Evolutionary conservation across 2,888 invertebrate species (phyloP).

Genomic region (Leuctra nigra): DNA sequence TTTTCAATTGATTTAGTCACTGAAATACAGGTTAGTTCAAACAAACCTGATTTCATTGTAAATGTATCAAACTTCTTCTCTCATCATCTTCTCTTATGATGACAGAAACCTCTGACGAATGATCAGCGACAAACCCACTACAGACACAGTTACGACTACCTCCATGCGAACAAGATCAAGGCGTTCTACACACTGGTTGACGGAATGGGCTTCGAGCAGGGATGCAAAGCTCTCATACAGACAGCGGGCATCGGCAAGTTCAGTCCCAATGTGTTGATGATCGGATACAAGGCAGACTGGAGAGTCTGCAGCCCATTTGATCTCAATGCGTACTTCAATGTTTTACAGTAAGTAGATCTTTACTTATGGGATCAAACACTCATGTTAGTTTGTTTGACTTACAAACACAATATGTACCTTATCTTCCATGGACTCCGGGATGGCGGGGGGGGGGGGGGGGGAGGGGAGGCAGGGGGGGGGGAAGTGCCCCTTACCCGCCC

Average conservation of each 20-base stretch:
- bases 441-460: no score
- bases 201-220: constrained; percentile 64
- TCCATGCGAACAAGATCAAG: constrained; percentile 75
- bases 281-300: constrained; percentile 96
- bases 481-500: no score
- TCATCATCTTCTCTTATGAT: constrained; percentile 22
- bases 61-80: no score
- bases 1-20: no score
- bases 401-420: no score
- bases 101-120: constrained; percentile 55
- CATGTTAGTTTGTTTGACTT: no score
- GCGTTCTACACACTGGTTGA: constrained; percentile 75
- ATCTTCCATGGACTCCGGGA: no score
- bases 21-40: no score
- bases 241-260: constrained; percentile 87
- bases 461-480: no score
- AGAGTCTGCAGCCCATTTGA: constrained; percentile 61
- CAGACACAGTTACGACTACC: constrained; percentile 70
- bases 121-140: constrained; percentile 52
- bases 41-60: no score
- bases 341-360: constrained; percentile 93
- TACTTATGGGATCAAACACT: no score
- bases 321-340: constrained; percentile 85
- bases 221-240: constrained; percentile 78
- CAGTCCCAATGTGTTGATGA: constrained; percentile 85